Evolutionary conservation across 2,888 invertebrate species (phyloP).

Genomic region (Laothoe populi): DNA sequence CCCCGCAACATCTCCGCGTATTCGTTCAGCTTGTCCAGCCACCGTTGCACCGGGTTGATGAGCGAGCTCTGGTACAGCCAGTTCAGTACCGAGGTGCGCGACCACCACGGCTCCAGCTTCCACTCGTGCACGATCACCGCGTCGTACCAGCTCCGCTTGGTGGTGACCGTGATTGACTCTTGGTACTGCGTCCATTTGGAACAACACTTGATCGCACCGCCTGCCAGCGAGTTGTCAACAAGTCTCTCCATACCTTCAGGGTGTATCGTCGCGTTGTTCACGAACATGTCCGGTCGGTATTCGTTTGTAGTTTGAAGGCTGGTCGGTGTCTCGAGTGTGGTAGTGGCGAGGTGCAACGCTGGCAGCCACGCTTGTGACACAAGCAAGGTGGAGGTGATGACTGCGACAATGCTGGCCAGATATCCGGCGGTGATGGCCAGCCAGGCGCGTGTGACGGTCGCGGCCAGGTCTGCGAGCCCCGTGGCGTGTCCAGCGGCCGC

Average conservation of each 20-base stretch:
- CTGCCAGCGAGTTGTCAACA: conserved; percentile 34
- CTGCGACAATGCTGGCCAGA: conserved; percentile 43
- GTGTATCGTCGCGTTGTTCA: conserved; percentile 46
- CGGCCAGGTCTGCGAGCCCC: conserved; percentile 54
- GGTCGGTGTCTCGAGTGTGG: conserved; percentile 35
- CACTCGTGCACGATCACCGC: conserved; percentile 50
- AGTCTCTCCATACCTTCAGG: conserved; percentile 29
- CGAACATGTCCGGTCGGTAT: conserved; percentile 37
- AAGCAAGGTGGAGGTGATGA: conserved; percentile 55
- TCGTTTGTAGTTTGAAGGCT: conserved; percentile 39
- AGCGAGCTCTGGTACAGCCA: conserved; percentile 71
- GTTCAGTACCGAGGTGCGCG: conserved; percentile 57
- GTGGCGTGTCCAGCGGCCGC: conserved; percentile 81
- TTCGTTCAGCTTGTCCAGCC: conserved; percentile 64
- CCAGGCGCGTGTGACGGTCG: conserved; percentile 41
- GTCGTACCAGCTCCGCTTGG: conserved; percentile 50
- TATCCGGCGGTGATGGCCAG: conserved; percentile 45
- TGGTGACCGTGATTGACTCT: conserved; percentile 38
- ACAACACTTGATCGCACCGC: conserved; percentile 58
- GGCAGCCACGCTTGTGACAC: conserved; percentile 45
- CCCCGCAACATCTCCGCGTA: conserved; percentile 48
- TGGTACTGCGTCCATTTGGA: conserved; percentile 56
- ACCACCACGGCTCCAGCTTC: conserved; percentile 65
- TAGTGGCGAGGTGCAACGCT: conserved; percentile 37
- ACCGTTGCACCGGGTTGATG: conserved; percentile 67